Conservation (phyloP, 2,888 invertebrate species). For the Margaritifera margaritifera region DNA sequence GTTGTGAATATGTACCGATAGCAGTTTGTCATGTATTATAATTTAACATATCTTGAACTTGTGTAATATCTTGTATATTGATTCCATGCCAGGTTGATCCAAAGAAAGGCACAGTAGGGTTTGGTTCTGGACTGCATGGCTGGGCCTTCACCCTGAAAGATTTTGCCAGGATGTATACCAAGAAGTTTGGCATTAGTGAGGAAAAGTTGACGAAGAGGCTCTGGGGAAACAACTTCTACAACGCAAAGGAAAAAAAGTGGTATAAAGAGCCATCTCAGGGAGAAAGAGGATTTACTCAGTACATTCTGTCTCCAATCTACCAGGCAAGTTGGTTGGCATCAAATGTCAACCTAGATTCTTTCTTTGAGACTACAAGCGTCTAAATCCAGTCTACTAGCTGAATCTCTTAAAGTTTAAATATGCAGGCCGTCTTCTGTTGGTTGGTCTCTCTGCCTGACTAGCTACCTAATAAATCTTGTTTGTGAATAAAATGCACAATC, state of each 20-base stretch:
- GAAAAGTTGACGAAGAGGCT: conserved; percentile 93
- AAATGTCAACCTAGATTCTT: too few species aligned
- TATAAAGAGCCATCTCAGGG: conserved; percentile 69
- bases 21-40: too few species aligned
- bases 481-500: too few species aligned
- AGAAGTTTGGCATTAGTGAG: conserved; percentile 92
- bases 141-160: conserved; percentile 99
- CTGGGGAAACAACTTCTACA: conserved; percentile 99
- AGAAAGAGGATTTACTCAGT: conserved; percentile 96
- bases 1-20: too few species aligned
- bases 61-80: background rate
- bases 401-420: too few species aligned
- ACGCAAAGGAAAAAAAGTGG: conserved; percentile 98
- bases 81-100: conserved; percentile 83
- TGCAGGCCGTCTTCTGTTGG: too few species aligned
- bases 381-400: too few species aligned
- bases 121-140: conserved; percentile 99
- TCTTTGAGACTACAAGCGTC: too few species aligned
- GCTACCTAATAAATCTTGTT: too few species aligned
- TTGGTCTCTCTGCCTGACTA: too few species aligned
- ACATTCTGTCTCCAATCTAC: conserved; percentile 98
- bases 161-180: conserved; percentile 98
- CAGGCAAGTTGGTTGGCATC: conserved; percentile 78
- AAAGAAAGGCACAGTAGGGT: conserved; percentile 98
- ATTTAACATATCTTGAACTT: too few species aligned